Evolutionary conservation across 2,888 invertebrate genomes (phyloP).

Genomic region (Agonopterix heracliana): DNA sequence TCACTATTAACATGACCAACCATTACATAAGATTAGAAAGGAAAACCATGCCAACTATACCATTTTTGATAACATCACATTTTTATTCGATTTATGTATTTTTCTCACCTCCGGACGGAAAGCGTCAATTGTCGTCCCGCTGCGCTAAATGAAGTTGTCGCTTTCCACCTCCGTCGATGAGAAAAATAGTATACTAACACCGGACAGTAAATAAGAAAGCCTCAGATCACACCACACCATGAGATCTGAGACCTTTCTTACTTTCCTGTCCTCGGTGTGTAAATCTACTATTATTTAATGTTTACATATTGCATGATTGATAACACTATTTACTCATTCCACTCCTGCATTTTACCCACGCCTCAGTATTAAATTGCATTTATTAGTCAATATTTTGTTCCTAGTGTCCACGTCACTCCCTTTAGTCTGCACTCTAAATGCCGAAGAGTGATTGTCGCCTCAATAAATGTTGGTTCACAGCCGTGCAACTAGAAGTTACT

Average conservation of each 20-base stretch:
- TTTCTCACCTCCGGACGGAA: too few species aligned
- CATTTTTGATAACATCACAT: conserved; percentile 29
- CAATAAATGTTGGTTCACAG: conserved; percentile 28
- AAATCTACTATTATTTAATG: too few species aligned
- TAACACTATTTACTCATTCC: conserved; percentile 18
- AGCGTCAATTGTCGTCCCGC: too few species aligned
- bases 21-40: background rate
- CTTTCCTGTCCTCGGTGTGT: too few species aligned
- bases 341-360: background rate
- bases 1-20: background rate
- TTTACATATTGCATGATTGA: conserved; percentile 16
- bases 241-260: too few species aligned
- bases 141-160: too few species aligned
- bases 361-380: conserved; percentile 17
- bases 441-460: conserved; percentile 71
- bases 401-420: conserved; percentile 62
- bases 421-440: conserved; percentile 67
- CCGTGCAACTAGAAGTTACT: conserved; percentile 22
- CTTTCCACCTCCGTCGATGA: too few species aligned
- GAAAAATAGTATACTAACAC: too few species aligned
- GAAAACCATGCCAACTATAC: conserved; percentile 37
- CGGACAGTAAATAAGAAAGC: too few species aligned
- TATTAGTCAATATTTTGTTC: conserved; percentile 26
- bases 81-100: conserved; percentile 5
- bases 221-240: too few species aligned